Evolutionary conservation across 2,888 invertebrate genomes (phyloP), one percentile per base, ranked within the genome.

Genomic region (Dorcus parallelipipedus): DNA sequence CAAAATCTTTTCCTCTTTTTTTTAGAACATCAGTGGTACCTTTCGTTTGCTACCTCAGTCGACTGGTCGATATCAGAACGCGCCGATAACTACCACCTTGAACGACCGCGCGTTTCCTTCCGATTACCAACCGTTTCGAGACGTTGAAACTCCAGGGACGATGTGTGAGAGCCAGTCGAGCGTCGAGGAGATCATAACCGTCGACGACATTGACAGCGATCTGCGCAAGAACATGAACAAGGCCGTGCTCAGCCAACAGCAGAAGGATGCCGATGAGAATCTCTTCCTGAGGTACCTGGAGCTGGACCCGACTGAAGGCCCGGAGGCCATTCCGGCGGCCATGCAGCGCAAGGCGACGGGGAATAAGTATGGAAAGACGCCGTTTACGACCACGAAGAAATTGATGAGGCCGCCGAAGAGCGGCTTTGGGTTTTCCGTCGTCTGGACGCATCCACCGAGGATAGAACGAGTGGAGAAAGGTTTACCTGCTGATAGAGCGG

Each of bases 391-490:
- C 60, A 90, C 92, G 47, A 89, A 89, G 73, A 76, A 78, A 58
- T 76, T 88, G 63, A 76, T 76, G 7, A 73, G 82, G 45, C 67
- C 71, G 39, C 70, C 76, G 14, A 78, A 76, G 64, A 71, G 73
- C n/a, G 90, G 90, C 23, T 91, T 89, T 68, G 93, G 93, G 10
- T 93, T 93, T 78, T 92, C 92, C 4, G 88, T 93, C 53, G 92
- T 93, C 1, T 93, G 93, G 93, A 93, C 93, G 5, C 86, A 91
- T 71, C 93, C 93, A 0, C 93, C 93, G 3, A 83, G 92, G 20
- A 89, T 94, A 45, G 93, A 93, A 73, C 82, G 93, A 58, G 90
- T 93, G 9, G 93, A 93, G 59, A 85, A 88, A 0, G 89, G 89
- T 3, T 83, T 91, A 9, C 89, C 92, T 4, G 93, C 93, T 1